Base-by-base conservation (phyloP, 2,797 vertebrate species). In the Bradypodion pumilum region DNA sequence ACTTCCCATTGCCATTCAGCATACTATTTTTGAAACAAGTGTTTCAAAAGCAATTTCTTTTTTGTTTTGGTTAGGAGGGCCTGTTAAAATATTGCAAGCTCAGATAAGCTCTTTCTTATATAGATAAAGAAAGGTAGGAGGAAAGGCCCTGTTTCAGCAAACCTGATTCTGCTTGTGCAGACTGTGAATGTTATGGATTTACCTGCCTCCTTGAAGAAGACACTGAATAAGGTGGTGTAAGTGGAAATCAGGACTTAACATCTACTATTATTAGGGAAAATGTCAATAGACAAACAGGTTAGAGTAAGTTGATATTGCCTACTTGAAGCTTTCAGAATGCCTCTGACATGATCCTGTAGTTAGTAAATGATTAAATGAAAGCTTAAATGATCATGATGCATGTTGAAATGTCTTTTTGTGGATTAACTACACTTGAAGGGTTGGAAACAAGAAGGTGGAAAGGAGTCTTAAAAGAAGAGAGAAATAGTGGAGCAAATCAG, bases 321-420 rank as follows among this genome's bases (percentile, higher is more conserved):
- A 56, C 52, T 35, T 78, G 23, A 35, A 83, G 65, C 37, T 70
- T 76, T 78, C 49, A 78, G 66, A 77, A 70, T 56, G 7, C 21
- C 37, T 77, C 40, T 77, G 40, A 68, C 49, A 77, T 76, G 81
- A 77, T 83, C 52, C 49, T 35, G 16, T 56, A 35, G 66, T 65
- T 56, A 35, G 66, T 65, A 60, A 70, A 74, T 37, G n/a, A 12
- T 83, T 37, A 69, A 60, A 83, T n/a, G 52, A 70, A 83, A 83
- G 63, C 74, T 60, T 70, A 83, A 46, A 29, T 35, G 56, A 44
- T 59, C 46, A 44, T 49, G 40, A 52, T 69, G 59, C 25, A 7
- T 44, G 40, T 49, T 40, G 62, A 82, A 75, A 75, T 68, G 15
- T 59, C 7, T 69, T 29, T 59, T 42, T 42, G 16, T 78, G 65